These are phyloP conservation scores for Chloropsis cyanopogon DNA, from an alignment of 2,113 vertebrate genomes.

Conservation along the genomic window DNA sequence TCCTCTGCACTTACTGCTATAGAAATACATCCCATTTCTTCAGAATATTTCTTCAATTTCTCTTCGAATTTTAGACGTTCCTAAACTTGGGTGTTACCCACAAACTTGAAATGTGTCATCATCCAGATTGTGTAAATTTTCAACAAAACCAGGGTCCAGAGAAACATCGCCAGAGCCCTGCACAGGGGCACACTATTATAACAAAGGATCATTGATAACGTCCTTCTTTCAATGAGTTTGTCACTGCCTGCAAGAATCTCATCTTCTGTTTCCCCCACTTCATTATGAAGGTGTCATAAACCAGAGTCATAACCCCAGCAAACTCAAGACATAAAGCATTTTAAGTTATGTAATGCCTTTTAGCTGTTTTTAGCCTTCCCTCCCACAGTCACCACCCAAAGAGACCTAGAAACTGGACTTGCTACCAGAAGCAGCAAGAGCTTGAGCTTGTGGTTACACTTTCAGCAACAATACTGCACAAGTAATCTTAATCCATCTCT, in stretches of 20 bases:
- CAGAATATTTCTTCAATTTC: not conserved
- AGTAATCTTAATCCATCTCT: not conserved
- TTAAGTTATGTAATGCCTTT: not conserved
- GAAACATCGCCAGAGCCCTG: not conserved
- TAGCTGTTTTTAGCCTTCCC: not conserved
- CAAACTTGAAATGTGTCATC: not conserved
- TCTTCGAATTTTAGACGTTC: not conserved
- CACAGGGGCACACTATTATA: not conserved
- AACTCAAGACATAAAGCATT: not conserved
- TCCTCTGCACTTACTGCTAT: not conserved
- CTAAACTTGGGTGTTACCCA: not conserved
- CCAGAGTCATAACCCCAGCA: not conserved
- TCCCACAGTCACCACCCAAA: not conserved
- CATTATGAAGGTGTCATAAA: not conserved
- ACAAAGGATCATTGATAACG: fast-evolving
- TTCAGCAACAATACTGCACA: not conserved
- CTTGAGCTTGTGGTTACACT: not conserved
- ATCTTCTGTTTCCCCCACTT: not conserved
- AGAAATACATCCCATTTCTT: not conserved
- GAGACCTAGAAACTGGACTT: not conserved
- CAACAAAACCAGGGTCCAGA: not conserved
- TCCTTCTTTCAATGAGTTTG: not conserved
- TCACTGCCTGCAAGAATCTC: not conserved
- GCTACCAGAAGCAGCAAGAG: not conserved
- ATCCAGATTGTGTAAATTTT: not conserved